A percentile compares a stretch with the other conserved stretches of the same genome.
Conservation (phyloP, 2,113 vertebrate genomes). For the Varanus salvator region DNA sequence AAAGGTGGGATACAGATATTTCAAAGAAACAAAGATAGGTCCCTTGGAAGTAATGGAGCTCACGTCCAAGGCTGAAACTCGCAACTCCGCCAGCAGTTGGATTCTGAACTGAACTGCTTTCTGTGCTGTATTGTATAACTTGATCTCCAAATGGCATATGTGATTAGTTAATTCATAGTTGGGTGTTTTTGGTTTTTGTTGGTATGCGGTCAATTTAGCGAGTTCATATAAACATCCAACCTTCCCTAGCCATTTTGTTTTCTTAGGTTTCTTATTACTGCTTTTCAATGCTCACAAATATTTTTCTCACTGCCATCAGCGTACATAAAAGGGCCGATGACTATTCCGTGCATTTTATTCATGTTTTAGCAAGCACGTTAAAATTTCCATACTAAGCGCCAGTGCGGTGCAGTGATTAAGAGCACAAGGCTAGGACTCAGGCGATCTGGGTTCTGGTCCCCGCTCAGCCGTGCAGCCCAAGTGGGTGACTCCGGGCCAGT, state of each 20-base stretch:
- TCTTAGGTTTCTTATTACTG: background rate
- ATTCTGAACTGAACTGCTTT: background rate
- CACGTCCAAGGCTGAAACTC: no score
- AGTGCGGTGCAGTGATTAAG: no score
- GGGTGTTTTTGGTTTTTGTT: background rate
- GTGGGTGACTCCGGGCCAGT: no score
- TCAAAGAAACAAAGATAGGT: no score
- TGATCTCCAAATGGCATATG: background rate
- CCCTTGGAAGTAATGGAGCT: no score
- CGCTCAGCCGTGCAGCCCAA: no score
- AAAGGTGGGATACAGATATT: no score
- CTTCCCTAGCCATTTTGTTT: background rate
- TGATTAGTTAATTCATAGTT: background rate
- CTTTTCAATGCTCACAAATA: background rate
- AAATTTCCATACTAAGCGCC: no score
- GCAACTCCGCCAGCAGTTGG: no score
- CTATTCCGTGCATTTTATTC: background rate
- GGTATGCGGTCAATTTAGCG: background rate
- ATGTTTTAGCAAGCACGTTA: background rate
- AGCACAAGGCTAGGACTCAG: no score
- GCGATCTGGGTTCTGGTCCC: no score
- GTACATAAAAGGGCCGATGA: background rate
- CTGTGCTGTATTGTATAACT: background rate
- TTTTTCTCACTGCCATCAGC: background rate
- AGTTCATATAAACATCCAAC: background rate